These are phyloP conservation scores for Haliclona indistincta DNA, from an alignment of 37 sponge, comb jelly and placozoan species.

Conservation along the genomic window DNA sequence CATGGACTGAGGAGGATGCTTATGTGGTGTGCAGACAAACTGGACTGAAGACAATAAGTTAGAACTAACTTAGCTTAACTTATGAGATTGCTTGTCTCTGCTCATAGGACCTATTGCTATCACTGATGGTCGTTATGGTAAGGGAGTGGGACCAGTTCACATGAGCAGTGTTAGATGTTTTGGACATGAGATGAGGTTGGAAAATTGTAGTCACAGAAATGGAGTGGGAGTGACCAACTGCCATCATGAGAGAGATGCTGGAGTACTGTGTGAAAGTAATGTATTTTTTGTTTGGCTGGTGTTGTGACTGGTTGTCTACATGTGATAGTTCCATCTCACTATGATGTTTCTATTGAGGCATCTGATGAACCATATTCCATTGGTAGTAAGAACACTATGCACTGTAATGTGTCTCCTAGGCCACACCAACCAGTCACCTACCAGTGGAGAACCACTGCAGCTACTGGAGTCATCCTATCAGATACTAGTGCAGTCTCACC, in stretches of 20 bases:
- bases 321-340: too few species aligned
- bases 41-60: neutral
- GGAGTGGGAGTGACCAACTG: neutral
- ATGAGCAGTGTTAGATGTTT: neutral
- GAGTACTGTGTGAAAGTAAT: neutral
- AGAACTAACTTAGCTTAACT: neutral
- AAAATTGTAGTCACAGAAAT: neutral
- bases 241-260: constrained; percentile 9
- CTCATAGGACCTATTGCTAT: neutral
- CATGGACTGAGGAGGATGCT: neutral
- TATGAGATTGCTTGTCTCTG: neutral
- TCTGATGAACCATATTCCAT: too few species aligned
- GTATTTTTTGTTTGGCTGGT: too few species aligned
- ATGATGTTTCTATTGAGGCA: too few species aligned
- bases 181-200: neutral
- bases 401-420: too few species aligned
- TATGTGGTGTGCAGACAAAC: neutral
- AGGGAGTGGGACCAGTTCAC: neutral
- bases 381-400: too few species aligned
- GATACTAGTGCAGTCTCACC: too few species aligned
- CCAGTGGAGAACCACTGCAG: too few species aligned
- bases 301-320: too few species aligned
- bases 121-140: neutral
- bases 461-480: too few species aligned
- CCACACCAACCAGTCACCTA: too few species aligned